phyloP scores from a whole-genome alignment of 1,140 invertebrate species.

The Zaprionus tsacasi region DNA sequence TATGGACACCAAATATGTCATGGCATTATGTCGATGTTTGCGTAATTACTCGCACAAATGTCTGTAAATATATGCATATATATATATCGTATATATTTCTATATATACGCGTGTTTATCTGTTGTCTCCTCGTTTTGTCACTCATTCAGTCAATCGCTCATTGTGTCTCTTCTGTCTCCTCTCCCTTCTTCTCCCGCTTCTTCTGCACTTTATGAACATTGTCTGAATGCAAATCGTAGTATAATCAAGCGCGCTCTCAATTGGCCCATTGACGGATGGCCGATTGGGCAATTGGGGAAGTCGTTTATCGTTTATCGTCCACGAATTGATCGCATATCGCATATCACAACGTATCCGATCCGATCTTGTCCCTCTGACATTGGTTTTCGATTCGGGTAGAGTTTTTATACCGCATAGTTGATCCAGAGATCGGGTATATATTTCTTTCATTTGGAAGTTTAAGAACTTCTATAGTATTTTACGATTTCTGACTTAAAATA shows the following conservation, averaged over 20 bases:
- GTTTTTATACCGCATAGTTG: not conserved
- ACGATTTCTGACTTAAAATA: too few species aligned
- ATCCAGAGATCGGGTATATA: too few species aligned
- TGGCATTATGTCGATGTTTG: conserved; percentile 28
- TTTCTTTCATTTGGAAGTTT: too few species aligned
- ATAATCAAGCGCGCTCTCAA: conserved; percentile 24
- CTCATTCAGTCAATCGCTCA: conserved; percentile 30
- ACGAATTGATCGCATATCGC: conserved; percentile 1
- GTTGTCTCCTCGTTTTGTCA: conserved; percentile 1
- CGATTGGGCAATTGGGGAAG: conserved; percentile 21
- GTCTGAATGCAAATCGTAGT: conserved; percentile 39
- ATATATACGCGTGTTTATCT: conserved; percentile 8
- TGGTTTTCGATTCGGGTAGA: not conserved
- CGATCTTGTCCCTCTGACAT: not conserved
- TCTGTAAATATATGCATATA: not conserved
- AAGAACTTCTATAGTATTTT: too few species aligned
- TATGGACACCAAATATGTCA: conserved; percentile 37
- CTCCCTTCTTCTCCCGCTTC: not conserved
- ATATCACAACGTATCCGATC: conserved; percentile 1
- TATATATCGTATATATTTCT: conserved; percentile 10
- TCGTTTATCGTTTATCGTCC: conserved; percentile 10
- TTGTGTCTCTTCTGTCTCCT: conserved; percentile 1
- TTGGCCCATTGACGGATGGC: conserved; percentile 15
- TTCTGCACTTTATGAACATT: conserved; percentile 12
- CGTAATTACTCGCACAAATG: conserved; percentile 19